Conservation (phyloP, 2,888 invertebrate species). For the Trissolcus brochymenae region DNA sequence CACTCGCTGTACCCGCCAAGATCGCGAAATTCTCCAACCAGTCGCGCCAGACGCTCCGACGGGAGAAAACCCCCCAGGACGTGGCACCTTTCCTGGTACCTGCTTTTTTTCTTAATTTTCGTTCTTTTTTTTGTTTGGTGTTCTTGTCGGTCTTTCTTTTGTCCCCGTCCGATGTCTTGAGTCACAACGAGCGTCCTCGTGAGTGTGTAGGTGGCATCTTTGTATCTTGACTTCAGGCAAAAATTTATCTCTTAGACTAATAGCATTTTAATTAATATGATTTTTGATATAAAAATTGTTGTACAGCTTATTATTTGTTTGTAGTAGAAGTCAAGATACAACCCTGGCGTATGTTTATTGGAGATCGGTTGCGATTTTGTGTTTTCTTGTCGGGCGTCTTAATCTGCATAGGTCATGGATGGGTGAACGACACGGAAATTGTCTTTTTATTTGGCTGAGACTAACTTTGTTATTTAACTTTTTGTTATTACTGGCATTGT, state of each 20-base stretch:
- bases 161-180: not conserved
- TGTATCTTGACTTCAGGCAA: constrained; percentile 10
- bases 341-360: no score
- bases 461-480: no score
- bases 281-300: no score
- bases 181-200: not conserved
- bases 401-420: not conserved
- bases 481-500: no score
- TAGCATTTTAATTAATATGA: no score
- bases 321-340: no score
- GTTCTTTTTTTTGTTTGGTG: constrained; percentile 9
- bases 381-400: no score
- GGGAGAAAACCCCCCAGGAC: constrained; percentile 58
- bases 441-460: no score
- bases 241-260: not conserved
- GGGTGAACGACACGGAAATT: not conserved
- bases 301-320: no score
- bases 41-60: constrained; percentile 5
- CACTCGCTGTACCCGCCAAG: constrained; percentile 64
- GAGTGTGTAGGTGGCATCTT: no score
- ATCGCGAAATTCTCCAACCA: constrained; percentile 63
- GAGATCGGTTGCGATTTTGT: no score
- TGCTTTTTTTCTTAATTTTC: constrained; percentile 49
- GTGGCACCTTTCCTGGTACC: constrained; percentile 66
- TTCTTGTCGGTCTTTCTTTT: not conserved